Evolutionary conservation across 2,797 vertebrate genomes (phyloP).

Genomic region (Clarias laeviceps): DNA sequence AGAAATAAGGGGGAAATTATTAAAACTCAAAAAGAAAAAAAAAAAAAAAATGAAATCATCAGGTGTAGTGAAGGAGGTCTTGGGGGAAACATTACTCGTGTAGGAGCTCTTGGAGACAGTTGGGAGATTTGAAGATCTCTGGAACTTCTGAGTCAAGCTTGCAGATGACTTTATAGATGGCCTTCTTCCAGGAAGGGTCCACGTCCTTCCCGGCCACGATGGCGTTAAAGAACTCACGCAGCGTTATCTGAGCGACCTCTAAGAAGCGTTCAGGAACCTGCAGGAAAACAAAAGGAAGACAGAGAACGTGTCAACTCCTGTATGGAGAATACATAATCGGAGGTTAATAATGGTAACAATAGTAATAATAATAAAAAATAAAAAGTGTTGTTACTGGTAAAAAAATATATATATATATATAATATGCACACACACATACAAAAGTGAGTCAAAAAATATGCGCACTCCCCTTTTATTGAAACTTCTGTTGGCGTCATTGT

Average conservation of each 20-base stretch:
- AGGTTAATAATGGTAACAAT: background rate
- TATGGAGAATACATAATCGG: background rate
- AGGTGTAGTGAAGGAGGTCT: background rate
- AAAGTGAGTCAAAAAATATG: too few species aligned
- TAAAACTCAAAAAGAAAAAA: background rate
- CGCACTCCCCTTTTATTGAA: too few species aligned
- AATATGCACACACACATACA: too few species aligned
- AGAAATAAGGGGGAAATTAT: background rate
- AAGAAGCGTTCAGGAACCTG: constrained; percentile 77
- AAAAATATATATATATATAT: too few species aligned
- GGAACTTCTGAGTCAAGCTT: constrained; percentile 90
- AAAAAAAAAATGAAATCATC: constrained; percentile 13
- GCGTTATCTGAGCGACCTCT: constrained; percentile 89
- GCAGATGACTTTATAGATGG: constrained; percentile 93
- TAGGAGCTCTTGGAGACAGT: constrained; percentile 88
- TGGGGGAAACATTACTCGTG: constrained; percentile 73
- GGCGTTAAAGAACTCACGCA: constrained; percentile 92
- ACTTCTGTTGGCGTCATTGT: too few species aligned
- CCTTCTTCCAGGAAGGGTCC: constrained; percentile 92
- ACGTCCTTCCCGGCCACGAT: constrained; percentile 89
- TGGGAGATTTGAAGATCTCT: constrained; percentile 88
- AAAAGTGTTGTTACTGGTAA: too few species aligned
- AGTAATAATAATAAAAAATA: too few species aligned
- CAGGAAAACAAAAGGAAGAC: background rate
- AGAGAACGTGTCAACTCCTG: background rate